phyloP scores from a whole-genome alignment of 2,113 vertebrate species.

The Holacanthus passer region DNA sequence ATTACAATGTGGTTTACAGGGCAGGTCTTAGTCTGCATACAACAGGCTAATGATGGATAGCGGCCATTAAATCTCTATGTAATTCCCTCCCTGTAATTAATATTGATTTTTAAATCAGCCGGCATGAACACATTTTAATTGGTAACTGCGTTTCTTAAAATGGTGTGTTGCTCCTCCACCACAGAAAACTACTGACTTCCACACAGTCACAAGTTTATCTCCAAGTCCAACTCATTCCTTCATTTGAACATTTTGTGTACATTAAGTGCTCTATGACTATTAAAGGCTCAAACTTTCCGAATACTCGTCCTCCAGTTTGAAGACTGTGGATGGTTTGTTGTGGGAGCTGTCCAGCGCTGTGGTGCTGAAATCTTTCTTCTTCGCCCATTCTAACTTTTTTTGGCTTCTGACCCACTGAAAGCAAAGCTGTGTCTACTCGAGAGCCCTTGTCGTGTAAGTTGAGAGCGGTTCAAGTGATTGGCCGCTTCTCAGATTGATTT shows the following conservation, averaged over 20 bases:
- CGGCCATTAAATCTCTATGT: constrained; percentile 58
- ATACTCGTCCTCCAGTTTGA: no score
- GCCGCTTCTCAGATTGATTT: neutral
- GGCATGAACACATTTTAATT: constrained; percentile 56
- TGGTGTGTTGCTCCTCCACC: neutral
- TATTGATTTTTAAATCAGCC: constrained; percentile 64
- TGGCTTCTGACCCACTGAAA: neutral
- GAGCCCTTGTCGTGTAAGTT: neutral
- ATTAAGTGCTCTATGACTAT: neutral
- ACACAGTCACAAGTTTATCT: neutral
- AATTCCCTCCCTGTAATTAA: constrained; percentile 58
- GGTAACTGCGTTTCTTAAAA: constrained; percentile 36
- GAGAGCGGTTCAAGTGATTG: neutral
- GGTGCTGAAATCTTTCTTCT: constrained; percentile 65
- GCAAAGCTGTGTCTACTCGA: neutral
- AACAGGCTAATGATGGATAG: constrained; percentile 62
- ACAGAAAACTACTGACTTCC: neutral
- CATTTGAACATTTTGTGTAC: neutral
- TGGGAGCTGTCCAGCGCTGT: constrained; percentile 71
- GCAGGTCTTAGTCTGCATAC: constrained; percentile 46
- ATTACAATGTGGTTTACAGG: constrained; percentile 59
- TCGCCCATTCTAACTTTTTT: no score
- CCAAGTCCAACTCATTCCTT: neutral
- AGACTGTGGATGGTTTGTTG: neutral
- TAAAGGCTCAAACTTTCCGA: neutral